These are phyloP conservation scores for Acholoe squamosa DNA, from an alignment of 2,888 invertebrate species.

Conservation along the genomic window DNA sequence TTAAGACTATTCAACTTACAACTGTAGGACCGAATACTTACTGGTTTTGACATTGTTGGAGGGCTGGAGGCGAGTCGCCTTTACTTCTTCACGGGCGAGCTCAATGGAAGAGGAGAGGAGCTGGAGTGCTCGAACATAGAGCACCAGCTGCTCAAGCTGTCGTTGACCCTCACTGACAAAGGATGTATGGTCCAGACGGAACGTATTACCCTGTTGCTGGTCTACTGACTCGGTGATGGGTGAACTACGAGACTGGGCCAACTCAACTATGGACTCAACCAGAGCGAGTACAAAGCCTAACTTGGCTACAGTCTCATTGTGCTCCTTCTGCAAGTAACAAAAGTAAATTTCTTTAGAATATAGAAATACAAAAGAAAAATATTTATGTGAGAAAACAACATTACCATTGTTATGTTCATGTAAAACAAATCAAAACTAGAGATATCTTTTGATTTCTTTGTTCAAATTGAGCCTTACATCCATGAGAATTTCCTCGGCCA, in stretches of 20 bases:
- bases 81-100: conserved; percentile 92
- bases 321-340: conserved; percentile 65
- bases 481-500: conserved; percentile 96
- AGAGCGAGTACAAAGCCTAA: conserved; percentile 97
- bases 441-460: conserved; percentile 3
- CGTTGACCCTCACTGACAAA: conserved; percentile 70
- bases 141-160: conserved; percentile 90
- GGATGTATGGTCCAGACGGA: conserved; percentile 62
- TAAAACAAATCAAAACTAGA: neutral
- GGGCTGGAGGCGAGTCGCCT: conserved; percentile 92
- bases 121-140: conserved; percentile 95
- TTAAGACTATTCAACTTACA: too few species aligned
- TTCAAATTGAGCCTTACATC: conserved; percentile 86
- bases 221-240: conserved; percentile 81
- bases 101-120: conserved; percentile 96
- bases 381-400: neutral
- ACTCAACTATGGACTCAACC: conserved; percentile 95
- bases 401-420: neutral
- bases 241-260: conserved; percentile 84
- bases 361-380: neutral
- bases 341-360: neutral
- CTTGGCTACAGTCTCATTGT: conserved; percentile 91
- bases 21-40: conserved; percentile 83
- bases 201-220: conserved; percentile 62
- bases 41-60: conserved; percentile 95